Evolutionary conservation across 1,140 invertebrate genomes (phyloP), one percentile per base, ranked within the genome.

Genomic region (Palaemon carinicauda): DNA sequence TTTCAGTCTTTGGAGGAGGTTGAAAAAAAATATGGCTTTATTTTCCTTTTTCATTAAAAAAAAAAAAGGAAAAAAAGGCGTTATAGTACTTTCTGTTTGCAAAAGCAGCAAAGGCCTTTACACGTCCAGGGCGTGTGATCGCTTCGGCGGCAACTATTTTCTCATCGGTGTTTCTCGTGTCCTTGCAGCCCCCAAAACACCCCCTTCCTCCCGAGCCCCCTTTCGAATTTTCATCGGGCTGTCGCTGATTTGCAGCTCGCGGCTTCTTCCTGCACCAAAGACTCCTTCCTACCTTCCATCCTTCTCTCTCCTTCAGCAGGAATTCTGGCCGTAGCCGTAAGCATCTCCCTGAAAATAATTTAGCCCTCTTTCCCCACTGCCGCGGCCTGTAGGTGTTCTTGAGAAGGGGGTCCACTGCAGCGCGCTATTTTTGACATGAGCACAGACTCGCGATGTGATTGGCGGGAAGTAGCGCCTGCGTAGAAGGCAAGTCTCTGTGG

Each of bases 271-370:
- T 65, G 60, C 73, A 73, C 52, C 54, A 17, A n/a, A 17, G 29
- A 19, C 15, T 69, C 79, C 79, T 41, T 33, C 29, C 15, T n/a
- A 17, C 54, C 56, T 51, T 56, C 1, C 56, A 19, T 14, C 41
- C n/a, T 33, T 10, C 65, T 52, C 65, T 24, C n/a, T 33, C 65
- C 15, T 65, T 60, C 74, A 51, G 73, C 24, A 29, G 14, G 31
- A 21, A 52, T n/a, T 52, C 84, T 84, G 50, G 73, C 73, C 75
- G 33, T 65, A 73, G 77, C 84, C 77, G 84, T 86, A 80, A 52
- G 84, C 84, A 86, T 86, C 80, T 60, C 53, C 77, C 84, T 80
- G 84, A 86, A 86, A 86, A 86, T 86, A 86, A 86, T 80, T 86
- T 80, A 65, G 84, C 77, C 82, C 82, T 84, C 82, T 78, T 84